A percentile compares a stretch with the other conserved stretches of the same genome.
Evolutionary conservation across 2,797 vertebrate genomes (phyloP).

Genomic region (Tokudaia muenninki): DNA sequence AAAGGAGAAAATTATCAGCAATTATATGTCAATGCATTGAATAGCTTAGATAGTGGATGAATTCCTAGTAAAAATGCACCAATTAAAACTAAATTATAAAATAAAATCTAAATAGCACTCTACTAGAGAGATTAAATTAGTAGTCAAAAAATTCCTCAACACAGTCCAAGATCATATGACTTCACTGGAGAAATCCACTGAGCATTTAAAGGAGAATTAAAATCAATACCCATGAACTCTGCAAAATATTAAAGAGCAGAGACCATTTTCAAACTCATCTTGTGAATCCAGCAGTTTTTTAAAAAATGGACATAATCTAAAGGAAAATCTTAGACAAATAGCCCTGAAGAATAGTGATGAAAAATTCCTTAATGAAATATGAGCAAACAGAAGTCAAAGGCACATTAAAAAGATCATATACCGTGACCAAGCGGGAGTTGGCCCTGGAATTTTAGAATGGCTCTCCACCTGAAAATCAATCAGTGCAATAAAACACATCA

Average conservation of each 20-base stretch:
- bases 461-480: background rate
- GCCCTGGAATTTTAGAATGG: background rate
- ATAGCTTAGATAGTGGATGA: background rate
- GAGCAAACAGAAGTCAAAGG: background rate
- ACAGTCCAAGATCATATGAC: background rate
- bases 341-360: background rate
- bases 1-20: background rate
- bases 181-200: background rate
- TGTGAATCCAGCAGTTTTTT: background rate
- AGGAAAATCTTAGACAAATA: background rate
- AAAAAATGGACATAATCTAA: background rate
- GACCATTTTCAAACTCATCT: background rate
- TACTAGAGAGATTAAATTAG: background rate
- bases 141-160: background rate
- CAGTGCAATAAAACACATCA: background rate
- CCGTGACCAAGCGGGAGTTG: background rate
- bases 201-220: background rate
- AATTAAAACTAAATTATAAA: background rate
- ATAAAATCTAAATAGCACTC: background rate
- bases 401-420: background rate
- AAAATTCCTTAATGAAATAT: background rate
- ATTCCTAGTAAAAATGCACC: background rate
- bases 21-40: background rate
- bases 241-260: background rate
- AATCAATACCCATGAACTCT: background rate